phyloP scores from a whole-genome alignment of 35 echinoderm and acorn worm species.

The Ophioderma brevispina region DNA sequence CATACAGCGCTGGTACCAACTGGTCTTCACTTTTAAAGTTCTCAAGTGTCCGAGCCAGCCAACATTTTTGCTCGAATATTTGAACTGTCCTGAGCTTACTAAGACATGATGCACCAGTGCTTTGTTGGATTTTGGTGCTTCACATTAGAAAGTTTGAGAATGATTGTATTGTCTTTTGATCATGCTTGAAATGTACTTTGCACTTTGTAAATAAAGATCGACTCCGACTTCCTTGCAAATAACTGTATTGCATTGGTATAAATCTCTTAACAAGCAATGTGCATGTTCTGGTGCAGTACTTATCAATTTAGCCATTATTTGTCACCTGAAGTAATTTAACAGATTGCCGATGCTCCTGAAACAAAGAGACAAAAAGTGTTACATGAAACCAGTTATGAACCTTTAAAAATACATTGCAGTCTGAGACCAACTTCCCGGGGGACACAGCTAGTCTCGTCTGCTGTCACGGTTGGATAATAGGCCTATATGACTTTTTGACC shows the following conservation, averaged over 20 bases:
- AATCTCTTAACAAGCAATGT: neutral
- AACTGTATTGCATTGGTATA: neutral
- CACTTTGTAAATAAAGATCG: neutral
- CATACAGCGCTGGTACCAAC: conserved; percentile 18
- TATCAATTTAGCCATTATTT: no score
- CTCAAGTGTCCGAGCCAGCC: neutral
- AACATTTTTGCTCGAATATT: neutral
- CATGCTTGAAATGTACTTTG: neutral
- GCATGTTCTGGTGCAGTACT: neutral
- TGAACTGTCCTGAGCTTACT: neutral
- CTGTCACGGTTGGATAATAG: no score
- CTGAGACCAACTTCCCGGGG: no score
- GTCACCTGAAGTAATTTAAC: no score
- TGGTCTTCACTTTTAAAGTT: conserved; percentile 5
- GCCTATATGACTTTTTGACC: no score
- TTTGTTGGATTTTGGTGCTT: neutral
- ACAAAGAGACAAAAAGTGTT: no score
- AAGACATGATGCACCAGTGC: neutral
- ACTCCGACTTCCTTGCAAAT: neutral
- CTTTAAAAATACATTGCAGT: no score
- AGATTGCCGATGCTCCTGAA: no score
- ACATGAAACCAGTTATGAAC: no score
- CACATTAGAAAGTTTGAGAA: neutral
- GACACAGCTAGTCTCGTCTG: no score
- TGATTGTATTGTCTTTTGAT: neutral